Percentiles rank a stretch among this genome's conserved stretches.
These are phyloP conservation scores for Pyrocephalus nanus DNA, from an alignment of 2,797 vertebrate genomes.

Conservation along the genomic window DNA sequence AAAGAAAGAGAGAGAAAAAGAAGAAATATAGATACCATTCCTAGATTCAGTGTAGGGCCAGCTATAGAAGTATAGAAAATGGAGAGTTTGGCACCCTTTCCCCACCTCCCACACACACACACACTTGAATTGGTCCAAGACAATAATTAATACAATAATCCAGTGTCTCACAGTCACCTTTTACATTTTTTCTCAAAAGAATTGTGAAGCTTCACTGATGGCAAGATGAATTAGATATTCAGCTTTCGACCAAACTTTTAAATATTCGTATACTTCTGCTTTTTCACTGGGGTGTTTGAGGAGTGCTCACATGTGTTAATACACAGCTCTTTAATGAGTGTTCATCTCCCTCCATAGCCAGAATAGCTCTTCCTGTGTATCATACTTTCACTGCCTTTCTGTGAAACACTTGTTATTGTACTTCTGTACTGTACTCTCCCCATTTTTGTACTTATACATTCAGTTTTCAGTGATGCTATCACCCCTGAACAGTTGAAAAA, in stretches of 20 bases:
- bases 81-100: neutral
- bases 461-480: neutral
- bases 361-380: neutral
- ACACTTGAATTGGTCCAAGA: neutral
- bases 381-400: neutral
- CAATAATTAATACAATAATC: neutral
- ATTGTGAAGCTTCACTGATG: neutral
- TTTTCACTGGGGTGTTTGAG: neutral
- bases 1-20: neutral
- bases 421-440: neutral
- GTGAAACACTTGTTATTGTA: neutral
- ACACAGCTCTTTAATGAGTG: neutral
- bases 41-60: neutral
- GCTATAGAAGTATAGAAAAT: neutral
- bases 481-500: neutral
- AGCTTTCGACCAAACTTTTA: neutral
- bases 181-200: neutral
- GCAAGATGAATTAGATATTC: neutral
- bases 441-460: neutral
- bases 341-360: neutral
- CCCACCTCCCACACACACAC: neutral
- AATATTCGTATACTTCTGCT: neutral
- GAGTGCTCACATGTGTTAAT: neutral
- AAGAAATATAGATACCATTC: neutral
- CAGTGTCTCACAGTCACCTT: neutral